phyloP scores from a whole-genome alignment of 1,140 invertebrate species.

The Cyrtorhinus lividipennis region DNA sequence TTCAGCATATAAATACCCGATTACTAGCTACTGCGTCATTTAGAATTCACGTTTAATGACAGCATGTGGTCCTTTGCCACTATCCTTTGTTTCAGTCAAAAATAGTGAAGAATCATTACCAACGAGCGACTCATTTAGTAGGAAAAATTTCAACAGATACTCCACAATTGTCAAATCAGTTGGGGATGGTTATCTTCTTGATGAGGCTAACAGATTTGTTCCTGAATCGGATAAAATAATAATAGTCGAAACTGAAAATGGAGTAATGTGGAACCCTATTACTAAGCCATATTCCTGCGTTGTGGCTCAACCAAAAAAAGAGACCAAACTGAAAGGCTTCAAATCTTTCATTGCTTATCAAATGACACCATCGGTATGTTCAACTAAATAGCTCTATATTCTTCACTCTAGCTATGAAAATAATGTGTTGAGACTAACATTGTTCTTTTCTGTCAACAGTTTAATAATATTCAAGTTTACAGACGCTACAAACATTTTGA shows the following conservation, averaged over 20 bases:
- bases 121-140: conserved; percentile 35
- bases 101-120: conserved; percentile 13
- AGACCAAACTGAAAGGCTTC: conserved; percentile 90
- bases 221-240: conserved; percentile 61
- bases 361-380: conserved; percentile 72
- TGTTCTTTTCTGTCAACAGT: conserved; percentile 36
- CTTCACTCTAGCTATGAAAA: no score
- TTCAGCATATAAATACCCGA: no score
- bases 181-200: conserved; percentile 82
- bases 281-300: conserved; percentile 61
- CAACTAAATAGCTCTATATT: not conserved
- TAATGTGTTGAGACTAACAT: conserved; percentile 17
- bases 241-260: conserved; percentile 49
- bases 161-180: conserved; percentile 83
- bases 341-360: conserved; percentile 97
- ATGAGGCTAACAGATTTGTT: conserved; percentile 51
- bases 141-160: conserved; percentile 76
- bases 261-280: conserved; percentile 55
- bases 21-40: no score
- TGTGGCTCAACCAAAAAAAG: conserved; percentile 90
- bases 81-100: not conserved
- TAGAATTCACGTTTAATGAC: no score
- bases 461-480: conserved; percentile 88
- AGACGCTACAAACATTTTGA: conserved; percentile 98
- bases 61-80: no score